Percentiles rank a stretch among this genome's conserved stretches.
Conservation (phyloP, 2,797 vertebrate genomes). For the Chelon auratus region DNA sequence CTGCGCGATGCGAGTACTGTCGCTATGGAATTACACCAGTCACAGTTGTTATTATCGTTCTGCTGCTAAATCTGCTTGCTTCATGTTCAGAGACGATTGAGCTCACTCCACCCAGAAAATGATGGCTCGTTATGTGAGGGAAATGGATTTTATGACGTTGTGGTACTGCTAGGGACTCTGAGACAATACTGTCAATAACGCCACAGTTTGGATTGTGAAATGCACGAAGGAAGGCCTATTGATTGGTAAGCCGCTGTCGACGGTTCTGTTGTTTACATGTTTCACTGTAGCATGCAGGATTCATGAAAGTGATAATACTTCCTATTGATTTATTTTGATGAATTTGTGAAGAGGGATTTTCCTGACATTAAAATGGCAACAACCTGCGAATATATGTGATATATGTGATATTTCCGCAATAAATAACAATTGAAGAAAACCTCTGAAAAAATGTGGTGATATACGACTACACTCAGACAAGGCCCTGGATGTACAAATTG, state of each 20-base stretch:
- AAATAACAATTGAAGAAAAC: slow-evolving; percentile 13
- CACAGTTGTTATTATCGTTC: slow-evolving; percentile 26
- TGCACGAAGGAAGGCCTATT: slow-evolving; percentile 60
- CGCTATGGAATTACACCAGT: slow-evolving; percentile 27
- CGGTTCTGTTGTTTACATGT: slow-evolving; percentile 28
- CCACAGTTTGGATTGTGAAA: slow-evolving; percentile 51
- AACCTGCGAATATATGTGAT: not conserved
- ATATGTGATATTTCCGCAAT: slow-evolving; percentile 3
- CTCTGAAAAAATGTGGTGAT: slow-evolving; percentile 1
- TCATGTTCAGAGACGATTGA: slow-evolving; percentile 45
- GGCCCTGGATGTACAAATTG: not conserved
- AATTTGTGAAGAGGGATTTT: slow-evolving; percentile 43
- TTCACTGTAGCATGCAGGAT: slow-evolving; percentile 21
- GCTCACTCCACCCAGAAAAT: slow-evolving; percentile 61
- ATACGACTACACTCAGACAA: not conserved
- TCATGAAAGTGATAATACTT: slow-evolving; percentile 41
- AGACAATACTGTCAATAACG: slow-evolving; percentile 65
- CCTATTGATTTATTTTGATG: slow-evolving; percentile 64
- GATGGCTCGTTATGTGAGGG: slow-evolving; percentile 62
- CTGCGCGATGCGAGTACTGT: slow-evolving; percentile 23
- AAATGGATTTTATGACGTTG: slow-evolving; percentile 59
- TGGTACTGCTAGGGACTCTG: slow-evolving; percentile 40
- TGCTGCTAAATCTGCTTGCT: slow-evolving; percentile 48
- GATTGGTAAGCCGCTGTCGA: slow-evolving; percentile 43
- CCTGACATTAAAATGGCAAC: slow-evolving; percentile 7